Evolutionary conservation across 1,140 invertebrate species (phyloP).

Genomic region (Vanessa tameamea): DNA sequence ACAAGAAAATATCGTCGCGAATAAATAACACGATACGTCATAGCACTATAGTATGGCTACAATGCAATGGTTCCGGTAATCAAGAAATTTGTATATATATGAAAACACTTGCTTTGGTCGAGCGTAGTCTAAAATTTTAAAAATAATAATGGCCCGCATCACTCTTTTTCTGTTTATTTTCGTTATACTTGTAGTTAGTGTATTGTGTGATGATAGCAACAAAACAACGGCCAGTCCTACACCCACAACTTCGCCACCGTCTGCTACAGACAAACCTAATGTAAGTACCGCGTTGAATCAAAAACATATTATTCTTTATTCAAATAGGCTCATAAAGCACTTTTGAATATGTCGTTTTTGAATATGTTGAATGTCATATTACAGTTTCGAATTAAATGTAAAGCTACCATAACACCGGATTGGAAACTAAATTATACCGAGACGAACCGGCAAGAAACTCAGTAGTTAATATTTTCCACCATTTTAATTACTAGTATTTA

Average conservation of each 20-base stretch:
- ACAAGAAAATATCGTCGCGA: no score
- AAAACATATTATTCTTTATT: no score
- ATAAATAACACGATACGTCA: slow-evolving; percentile 10
- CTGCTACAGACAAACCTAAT: slow-evolving; percentile 15
- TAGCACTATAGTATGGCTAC: slow-evolving; percentile 22
- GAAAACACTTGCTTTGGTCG: slow-evolving; percentile 23
- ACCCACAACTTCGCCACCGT: slow-evolving; percentile 21
- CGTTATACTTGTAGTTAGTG: slow-evolving; percentile 28
- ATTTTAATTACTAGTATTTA: no score
- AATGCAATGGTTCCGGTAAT: slow-evolving; percentile 45
- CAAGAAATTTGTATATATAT: slow-evolving; percentile 47
- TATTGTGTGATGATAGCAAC: slow-evolving; percentile 27
- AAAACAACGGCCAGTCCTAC: slow-evolving; percentile 18
- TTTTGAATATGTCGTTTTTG: no score
- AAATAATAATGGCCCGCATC: slow-evolving; percentile 38
- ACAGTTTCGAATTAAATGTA: no score
- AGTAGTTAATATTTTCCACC: no score
- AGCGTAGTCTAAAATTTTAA: slow-evolving; percentile 14
- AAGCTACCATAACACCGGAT: no score
- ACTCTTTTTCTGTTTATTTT: slow-evolving; percentile 34
- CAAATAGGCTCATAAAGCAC: no score
- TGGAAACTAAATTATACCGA: no score
- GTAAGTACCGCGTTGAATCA: no score
- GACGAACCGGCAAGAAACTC: no score
- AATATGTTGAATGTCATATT: no score